Evolutionary conservation across 1,140 invertebrate species (phyloP), one percentile per base, ranked within the genome.

Genomic region (Araneus ventricosus): DNA sequence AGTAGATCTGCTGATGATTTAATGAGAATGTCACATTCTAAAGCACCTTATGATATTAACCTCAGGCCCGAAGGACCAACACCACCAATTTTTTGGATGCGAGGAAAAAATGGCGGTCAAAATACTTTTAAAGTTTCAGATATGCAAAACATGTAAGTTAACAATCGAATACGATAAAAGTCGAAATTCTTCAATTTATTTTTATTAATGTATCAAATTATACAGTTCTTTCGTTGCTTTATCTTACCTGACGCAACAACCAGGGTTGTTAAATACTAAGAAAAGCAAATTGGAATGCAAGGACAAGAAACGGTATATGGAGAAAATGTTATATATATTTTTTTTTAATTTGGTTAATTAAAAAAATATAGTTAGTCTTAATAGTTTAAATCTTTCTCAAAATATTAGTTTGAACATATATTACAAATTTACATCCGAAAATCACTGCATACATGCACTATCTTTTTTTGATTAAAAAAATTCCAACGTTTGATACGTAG

Each of bases 41-140:
- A 70, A 5, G 52, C 8, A 92, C 63, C n/a, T 45, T 87, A 87
- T 17, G 84, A 24, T n/a, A 27, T 24, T 70, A 17, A 27, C 14
- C n/a, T 85, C 34, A 61, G 90, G 45, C 91, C 91, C 30, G 63
- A 93, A 75, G 84, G 27, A 79, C 91, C 91, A 57, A 86, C 82
- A 45, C 91, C 91, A 27, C 61, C 91, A 37, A 37, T 59, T 17
- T 59, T 79, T n/a, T 93, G 41, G 61, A 59, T 93, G 20, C 27
- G 67, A 79, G 79, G 67, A 59, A 93, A 61, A 80, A 93, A 88
- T 87, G 82, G 34, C 52, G 14, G 6, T 20, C 30, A 79, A 57
- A 34, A 30, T 39, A 41, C 20, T 59, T 88, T 87, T 24, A 91
- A 52, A 24, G 17, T 91, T 39, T 34, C 59, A n/a, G 37, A 85